Evolutionary conservation across 2,888 invertebrate genomes (phyloP), one percentile per base, ranked within the genome.

Genomic region (Hoplodrina blanda): DNA sequence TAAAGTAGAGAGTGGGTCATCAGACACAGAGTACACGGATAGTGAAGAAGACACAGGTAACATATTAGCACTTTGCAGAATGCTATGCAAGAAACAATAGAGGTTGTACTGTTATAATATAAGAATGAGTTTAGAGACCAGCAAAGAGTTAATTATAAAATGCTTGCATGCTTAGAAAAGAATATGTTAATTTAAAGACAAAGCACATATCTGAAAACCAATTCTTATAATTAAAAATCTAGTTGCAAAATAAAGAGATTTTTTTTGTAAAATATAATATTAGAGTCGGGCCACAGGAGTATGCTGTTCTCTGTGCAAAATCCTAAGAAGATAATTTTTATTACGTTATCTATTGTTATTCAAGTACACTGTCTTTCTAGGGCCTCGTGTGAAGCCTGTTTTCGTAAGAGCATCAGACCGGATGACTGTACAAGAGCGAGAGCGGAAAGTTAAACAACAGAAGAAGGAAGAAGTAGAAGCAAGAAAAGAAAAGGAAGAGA

Each of bases 371-470:
- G 0, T 17, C 8, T 54, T 75, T 0, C 52, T 50, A 96, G 98
- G 98, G 8, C 99, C 99, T 0, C 96, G 99, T 68, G 96, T 99
- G 11, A 99, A 99, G 89, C 99, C 99, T 0, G 98, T 99, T 0
- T 99, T 99, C 95, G 99, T 99, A 0, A 96, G 98, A 77, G 99
- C 99, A 84, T 97, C 98, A 69, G 99, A 99, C 87, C 97, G 99
- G 69, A 98, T 99, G 81, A 99, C 99, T 0, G 98, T 99, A 20
- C 98, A 98, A 83, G 99, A 99, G 91, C 98, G 98, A 84, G 99
- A 99, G 87, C 98, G 98, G 59, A 98, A 99, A 93, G 97, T 97
- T 19, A 97, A 97, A 78, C 98, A 97, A 82, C 97, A 98, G 87
- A 98, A 98, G 88, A 98, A 98, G 90, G 96, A 97, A 65, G 99